Conservation (phyloP, 2,113 vertebrate species). For the Mastomys coucha region DNA sequence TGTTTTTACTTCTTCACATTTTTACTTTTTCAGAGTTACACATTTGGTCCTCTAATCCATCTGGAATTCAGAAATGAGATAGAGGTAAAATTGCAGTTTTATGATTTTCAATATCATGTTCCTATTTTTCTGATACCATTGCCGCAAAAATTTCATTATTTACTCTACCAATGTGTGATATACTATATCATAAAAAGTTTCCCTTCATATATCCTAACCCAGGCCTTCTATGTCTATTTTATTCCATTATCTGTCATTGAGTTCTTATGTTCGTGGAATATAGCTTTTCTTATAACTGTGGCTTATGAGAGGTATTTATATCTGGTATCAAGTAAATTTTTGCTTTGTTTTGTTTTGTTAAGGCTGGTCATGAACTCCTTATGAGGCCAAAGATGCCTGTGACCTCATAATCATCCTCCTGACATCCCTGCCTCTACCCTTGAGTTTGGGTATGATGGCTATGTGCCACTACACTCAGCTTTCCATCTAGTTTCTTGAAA, state of each 20-base stretch:
- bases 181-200: not conserved
- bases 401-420: not conserved
- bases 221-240: not conserved
- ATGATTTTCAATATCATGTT: not conserved
- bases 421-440: not conserved
- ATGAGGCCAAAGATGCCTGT: not conserved
- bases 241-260: not conserved
- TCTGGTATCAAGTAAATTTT: not conserved
- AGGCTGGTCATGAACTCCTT: not conserved
- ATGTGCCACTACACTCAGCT: not conserved
- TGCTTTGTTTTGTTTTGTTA: not conserved
- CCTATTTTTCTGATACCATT: constrained; percentile 1
- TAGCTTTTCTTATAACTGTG: not conserved
- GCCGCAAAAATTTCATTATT: constrained; percentile 22
- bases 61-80: not conserved
- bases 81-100: constrained; percentile 26
- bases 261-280: not conserved
- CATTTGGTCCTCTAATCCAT: not conserved
- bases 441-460: too few relatives aligned
- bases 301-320: constrained; percentile 2
- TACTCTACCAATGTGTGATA: not conserved
- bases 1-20: not conserved
- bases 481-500: not conserved
- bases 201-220: not conserved
- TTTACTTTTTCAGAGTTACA: not conserved